Conservation (phyloP, 2,888 invertebrate genomes). For the Strigamia maritima region DNA sequence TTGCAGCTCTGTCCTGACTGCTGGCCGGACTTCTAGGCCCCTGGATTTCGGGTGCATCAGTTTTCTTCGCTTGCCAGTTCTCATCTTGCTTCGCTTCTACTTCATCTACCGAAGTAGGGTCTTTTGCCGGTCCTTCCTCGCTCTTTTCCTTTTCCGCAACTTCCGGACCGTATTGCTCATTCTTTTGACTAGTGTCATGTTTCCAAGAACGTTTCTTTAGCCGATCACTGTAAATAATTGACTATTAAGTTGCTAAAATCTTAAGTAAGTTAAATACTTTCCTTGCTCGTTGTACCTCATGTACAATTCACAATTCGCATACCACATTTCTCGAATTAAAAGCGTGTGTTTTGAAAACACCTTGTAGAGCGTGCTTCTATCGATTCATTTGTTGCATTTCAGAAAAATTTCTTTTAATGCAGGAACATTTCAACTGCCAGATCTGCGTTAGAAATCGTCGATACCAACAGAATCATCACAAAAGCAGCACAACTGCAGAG, state of each 20-base stretch:
- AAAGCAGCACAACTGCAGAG: too few relatives aligned
- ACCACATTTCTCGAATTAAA: too few relatives aligned
- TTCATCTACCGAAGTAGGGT: neutral
- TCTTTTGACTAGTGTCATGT: slow-evolving; percentile 12
- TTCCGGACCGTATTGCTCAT: slow-evolving; percentile 17
- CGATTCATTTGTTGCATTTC: too few relatives aligned
- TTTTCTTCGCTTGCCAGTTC: neutral
- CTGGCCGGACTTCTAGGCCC: slow-evolving; percentile 29
- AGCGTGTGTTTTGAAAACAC: too few relatives aligned
- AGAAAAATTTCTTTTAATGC: too few relatives aligned
- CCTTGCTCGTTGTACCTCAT: too few relatives aligned
- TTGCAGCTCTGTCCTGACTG: neutral
- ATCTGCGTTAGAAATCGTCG: too few relatives aligned
- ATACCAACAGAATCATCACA: too few relatives aligned
- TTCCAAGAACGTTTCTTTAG: slow-evolving; percentile 34
- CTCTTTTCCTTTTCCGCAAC: neutral
- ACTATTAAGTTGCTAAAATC: neutral
- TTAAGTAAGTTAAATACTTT: too few relatives aligned
- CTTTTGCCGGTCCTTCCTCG: neutral
- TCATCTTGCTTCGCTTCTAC: neutral
- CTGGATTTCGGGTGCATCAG: neutral
- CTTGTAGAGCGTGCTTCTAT: too few relatives aligned
- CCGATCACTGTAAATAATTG: neutral
- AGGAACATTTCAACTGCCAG: too few relatives aligned
- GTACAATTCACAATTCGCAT: too few relatives aligned